These are phyloP conservation scores for Tragelaphus oryx DNA, from an alignment of 2,797 vertebrate species.

Conservation along the genomic window DNA sequence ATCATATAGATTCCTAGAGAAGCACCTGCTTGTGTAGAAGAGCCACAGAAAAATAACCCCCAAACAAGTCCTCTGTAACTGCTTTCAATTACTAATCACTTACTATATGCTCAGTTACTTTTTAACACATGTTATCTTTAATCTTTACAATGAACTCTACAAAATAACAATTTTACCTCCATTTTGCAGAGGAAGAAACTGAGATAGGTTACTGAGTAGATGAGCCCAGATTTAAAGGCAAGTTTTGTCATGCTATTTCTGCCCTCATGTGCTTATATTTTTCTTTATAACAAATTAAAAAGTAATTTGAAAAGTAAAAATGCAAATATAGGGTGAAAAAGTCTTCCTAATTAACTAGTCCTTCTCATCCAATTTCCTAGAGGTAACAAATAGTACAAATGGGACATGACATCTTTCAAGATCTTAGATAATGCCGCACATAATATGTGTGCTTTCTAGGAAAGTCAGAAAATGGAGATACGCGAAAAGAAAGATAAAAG, in stretches of 20 bases:
- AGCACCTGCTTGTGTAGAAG: neutral
- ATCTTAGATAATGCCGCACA: neutral
- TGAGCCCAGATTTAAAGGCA: neutral
- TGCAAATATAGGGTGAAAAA: neutral
- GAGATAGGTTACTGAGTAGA: neutral
- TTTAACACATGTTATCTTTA: neutral
- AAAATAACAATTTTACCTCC: neutral
- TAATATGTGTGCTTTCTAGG: neutral
- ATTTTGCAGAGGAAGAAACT: neutral
- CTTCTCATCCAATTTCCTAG: neutral
- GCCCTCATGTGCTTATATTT: neutral
- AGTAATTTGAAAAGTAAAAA: neutral
- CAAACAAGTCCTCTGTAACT: neutral
- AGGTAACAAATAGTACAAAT: neutral
- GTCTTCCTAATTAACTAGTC: neutral
- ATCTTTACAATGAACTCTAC: neutral
- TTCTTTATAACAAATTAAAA: neutral
- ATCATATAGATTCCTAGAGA: neutral
- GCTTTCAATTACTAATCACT: neutral
- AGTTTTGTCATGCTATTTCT: neutral
- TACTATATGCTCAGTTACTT: neutral
- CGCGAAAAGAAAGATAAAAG: neutral
- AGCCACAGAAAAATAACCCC: neutral
- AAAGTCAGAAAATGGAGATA: neutral
- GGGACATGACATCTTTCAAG: neutral